Base-by-base conservation (phyloP, 2,888 invertebrate genomes). In the Thecophora atra region DNA sequence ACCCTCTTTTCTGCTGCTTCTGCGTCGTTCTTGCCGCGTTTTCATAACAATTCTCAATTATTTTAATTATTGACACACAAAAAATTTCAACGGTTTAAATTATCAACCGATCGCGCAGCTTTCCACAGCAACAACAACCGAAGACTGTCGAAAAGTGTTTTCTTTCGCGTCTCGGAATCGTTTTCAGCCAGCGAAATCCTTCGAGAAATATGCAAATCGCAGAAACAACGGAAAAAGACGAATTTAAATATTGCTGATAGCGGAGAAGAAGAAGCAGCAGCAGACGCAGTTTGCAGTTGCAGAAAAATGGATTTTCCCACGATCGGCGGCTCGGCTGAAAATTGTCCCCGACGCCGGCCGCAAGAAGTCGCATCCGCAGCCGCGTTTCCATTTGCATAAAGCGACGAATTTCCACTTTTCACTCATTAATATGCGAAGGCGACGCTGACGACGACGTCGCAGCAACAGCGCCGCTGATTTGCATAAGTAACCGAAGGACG, bases 141-240 rank as follows among this genome's bases (percentile, higher is more conserved):
- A 11, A 37, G 11, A 8, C 37, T 37, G 37, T 0, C 37, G 13
- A n/a, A 47, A 47, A 47, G 1, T 3, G 47, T 47, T 47, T 5
- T 47, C 47, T 11, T 47, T 1, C 47, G 47, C 47, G 17, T 47
- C 47, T 15, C 15, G 28, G 15, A 58, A 1, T 13, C 24, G 28
- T 58, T 28, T 54, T n/a, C 24, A 11, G n/a, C 19, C 24, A 47
- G 19, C 8, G n/a, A 13, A 62, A 60, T 37, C 26, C 15, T 63
- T 58, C 15, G 56, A 72, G n/a, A 75, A 75, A 65, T 73, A 75
- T 75, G 75, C 73, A 73, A 75, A 75, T 75, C 30, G 63, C 42
- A 66, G 56, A 54, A 51, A 37, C 24, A 64, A 19, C 11, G 5
- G 7, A 26, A 62, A 54, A n/a, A 62, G 5, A 5, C 47, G 17